Evolutionary conservation across 2,888 invertebrate genomes (phyloP).

Genomic region (Tetrapedia diversipes): DNA sequence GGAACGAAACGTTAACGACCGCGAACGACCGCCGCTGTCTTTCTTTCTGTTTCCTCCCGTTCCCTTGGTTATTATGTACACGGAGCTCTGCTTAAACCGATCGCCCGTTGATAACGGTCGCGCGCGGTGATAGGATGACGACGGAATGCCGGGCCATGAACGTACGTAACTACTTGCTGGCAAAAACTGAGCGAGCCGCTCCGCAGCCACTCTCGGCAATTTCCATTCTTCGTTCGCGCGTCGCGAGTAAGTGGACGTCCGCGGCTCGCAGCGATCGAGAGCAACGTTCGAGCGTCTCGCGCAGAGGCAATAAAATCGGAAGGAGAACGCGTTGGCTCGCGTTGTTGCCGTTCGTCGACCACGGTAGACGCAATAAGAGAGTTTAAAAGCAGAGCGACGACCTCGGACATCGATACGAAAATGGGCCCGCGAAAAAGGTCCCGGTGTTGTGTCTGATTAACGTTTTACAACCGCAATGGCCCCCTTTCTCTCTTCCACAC

Average conservation of each 20-base stretch:
- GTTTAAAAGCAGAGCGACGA: constrained; percentile 45
- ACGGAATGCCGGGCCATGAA: constrained; percentile 1
- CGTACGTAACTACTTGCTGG: constrained; percentile 1
- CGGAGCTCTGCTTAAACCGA: constrained; percentile 11
- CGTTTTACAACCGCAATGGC: constrained; percentile 50
- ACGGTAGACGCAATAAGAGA: constrained; percentile 47
- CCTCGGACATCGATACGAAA: constrained; percentile 54
- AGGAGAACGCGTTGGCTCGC: not conserved
- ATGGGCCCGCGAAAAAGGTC: constrained; percentile 30
- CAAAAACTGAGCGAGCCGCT: not conserved
- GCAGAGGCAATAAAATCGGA: constrained; percentile 16
- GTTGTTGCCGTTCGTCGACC: constrained; percentile 1
- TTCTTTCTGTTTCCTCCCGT: too few species aligned
- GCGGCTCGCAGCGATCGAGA: not conserved
- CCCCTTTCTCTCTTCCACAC: not conserved
- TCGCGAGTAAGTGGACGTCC: too few species aligned
- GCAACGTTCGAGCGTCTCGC: not conserved
- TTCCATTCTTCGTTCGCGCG: constrained; percentile 11
- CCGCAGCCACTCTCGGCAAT: constrained; percentile 4
- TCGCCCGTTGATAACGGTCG: constrained; percentile 11
- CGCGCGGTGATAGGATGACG: not conserved
- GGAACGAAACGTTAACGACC: constrained; percentile 11
- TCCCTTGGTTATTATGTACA: too few species aligned
- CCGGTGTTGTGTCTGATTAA: constrained; percentile 60
- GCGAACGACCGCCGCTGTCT: too few species aligned